phyloP scores from a whole-genome alignment of 1,140 invertebrate genomes.

The Papilio aristodemus region DNA sequence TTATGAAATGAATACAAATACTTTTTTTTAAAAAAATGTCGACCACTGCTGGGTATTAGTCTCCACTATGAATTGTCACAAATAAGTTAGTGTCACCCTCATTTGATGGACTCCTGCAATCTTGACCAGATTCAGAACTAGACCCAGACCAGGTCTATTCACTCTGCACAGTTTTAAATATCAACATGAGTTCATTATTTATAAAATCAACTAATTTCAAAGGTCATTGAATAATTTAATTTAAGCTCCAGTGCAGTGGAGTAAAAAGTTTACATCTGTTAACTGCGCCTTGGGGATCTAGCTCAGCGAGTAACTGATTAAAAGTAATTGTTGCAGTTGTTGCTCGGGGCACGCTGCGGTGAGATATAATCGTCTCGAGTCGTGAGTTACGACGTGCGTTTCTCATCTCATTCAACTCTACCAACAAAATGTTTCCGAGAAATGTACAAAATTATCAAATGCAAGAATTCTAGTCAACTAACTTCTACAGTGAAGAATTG shows the following conservation, averaged over 20 bases:
- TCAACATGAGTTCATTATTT: not conserved
- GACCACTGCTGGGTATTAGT: too few species aligned
- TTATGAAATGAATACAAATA: too few species aligned
- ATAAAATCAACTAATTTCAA: not conserved
- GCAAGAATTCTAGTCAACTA: too few species aligned
- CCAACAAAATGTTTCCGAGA: not conserved
- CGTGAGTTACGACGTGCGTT: slow-evolving; percentile 7
- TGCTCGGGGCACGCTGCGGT: not conserved
- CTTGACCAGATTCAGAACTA: too few species aligned
- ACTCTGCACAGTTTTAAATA: too few species aligned
- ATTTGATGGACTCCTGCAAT: too few species aligned
- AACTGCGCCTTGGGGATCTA: slow-evolving; percentile 38
- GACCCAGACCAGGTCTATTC: too few species aligned
- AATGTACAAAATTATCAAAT: not conserved
- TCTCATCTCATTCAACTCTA: slow-evolving; percentile 6
- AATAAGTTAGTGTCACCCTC: too few species aligned
- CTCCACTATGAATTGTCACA: too few species aligned
- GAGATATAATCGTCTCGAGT: slow-evolving; percentile 6
- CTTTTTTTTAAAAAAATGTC: too few species aligned
- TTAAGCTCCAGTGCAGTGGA: slow-evolving; percentile 41
- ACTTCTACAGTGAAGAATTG: too few species aligned
- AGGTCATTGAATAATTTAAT: not conserved
- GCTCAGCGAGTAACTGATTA: slow-evolving; percentile 35
- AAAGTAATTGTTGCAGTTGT: slow-evolving; percentile 35
- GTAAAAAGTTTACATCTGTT: slow-evolving; percentile 39